Evolutionary conservation across 2,888 invertebrate genomes (phyloP), one percentile per base, ranked within the genome.

Genomic region (Chrysomela aeneicollis): DNA sequence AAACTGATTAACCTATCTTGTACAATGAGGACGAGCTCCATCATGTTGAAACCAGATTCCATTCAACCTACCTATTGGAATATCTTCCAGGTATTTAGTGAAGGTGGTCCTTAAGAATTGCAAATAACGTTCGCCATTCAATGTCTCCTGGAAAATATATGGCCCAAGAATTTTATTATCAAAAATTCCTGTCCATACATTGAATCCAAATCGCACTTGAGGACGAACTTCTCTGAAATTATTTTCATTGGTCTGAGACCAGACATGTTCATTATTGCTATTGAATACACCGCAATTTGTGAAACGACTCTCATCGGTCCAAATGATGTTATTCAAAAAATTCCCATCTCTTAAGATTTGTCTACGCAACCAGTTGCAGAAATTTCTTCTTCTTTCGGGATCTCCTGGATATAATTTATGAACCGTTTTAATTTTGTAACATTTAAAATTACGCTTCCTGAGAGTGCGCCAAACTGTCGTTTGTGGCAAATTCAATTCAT

Each of bases 51-150:
- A 46, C 46, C 46, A 46, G 46, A 46, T 46, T 46, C 4, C 12
- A 46, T 46, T 46, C 46, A 46, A 46, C 46, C 46, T 46, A 46
- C 46, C 46, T 46, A 46, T 46, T 10, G 46, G 46, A 46, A 46
- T 46, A 46, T 3, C 46, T 46, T 46, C 46, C 15, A 46, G 46
- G 12, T 46, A 46, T 46, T 46, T 17, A 46, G 46, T 46, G 17
- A 46, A 46, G 46, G n/a, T 46, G 46, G 46, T 46, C 46, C 46
- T 12, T 46, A 46, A 46, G 46, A 46, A 46, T 46, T 46, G 4
- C 46, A 46, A 46, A 6, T 3, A 6, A 3, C 12, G n/a, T n/a
- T n/a, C n/a, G n/a, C n/a, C n/a, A n/a, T n/a, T n/a, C n/a, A n/a
- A n/a, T n/a, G n/a, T n/a, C n/a, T n/a, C n/a, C n/a, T n/a, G n/a